phyloP scores from a whole-genome alignment of 1,140 invertebrate genomes.

The Drosophila pruinosa region DNA sequence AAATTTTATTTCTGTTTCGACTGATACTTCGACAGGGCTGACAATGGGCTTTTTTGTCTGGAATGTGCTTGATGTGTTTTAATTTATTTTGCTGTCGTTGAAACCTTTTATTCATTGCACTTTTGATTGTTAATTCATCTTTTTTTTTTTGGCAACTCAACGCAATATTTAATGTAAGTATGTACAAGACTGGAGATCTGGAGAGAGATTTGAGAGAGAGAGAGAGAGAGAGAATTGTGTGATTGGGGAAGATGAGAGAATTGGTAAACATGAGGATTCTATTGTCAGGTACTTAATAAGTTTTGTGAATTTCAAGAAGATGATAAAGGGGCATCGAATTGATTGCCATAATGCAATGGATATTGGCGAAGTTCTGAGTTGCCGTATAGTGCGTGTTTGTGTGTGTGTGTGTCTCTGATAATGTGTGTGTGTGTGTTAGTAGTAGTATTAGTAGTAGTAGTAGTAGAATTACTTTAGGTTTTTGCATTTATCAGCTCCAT shows the following conservation, averaged over 20 bases:
- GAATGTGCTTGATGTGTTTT: conserved; percentile 36
- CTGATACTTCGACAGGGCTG: conserved; percentile 13
- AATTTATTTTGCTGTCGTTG: conserved; percentile 51
- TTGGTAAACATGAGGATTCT: conserved; percentile 47
- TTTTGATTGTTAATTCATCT: conserved; percentile 32
- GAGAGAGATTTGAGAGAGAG: not conserved
- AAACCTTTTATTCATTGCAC: conserved; percentile 64
- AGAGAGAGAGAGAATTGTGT: no score
- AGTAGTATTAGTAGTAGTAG: not conserved
- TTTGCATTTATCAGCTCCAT: conserved; percentile 46
- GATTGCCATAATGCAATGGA: conserved; percentile 28
- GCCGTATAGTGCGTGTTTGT: conserved; percentile 37
- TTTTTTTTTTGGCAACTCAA: conserved; percentile 33
- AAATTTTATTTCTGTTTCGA: conserved; percentile 51
- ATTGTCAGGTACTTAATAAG: conserved; percentile 82
- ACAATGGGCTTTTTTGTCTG: conserved; percentile 5
- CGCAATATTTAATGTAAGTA: conserved; percentile 35
- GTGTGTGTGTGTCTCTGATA: conserved; percentile 3
- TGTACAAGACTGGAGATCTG: conserved; percentile 47
- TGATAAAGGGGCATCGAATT: conserved; percentile 2
- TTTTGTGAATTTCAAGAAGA: conserved; percentile 20
- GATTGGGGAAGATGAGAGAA: not conserved
- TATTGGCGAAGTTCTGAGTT: conserved; percentile 36
- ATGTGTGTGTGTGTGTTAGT: conserved; percentile 19
- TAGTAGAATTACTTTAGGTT: conserved; percentile 38